These are phyloP conservation scores for Octomys mimax DNA, from an alignment of 2,797 vertebrate species.

Conservation along the genomic window DNA sequence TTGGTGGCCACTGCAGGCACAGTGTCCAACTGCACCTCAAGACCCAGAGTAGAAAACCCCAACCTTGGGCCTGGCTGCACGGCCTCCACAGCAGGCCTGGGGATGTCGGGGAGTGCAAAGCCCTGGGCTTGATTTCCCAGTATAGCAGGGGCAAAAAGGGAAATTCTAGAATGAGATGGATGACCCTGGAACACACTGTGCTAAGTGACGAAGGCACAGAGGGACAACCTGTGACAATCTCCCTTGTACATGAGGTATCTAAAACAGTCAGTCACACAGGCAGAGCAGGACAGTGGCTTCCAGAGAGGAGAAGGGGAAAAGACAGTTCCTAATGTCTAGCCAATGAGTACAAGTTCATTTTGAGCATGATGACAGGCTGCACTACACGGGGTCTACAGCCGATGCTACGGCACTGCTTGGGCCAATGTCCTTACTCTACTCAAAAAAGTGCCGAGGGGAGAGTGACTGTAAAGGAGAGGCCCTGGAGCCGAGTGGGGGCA, in stretches of 20 bases:
- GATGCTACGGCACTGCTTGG: background rate
- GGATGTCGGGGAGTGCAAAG: background rate
- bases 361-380: too few relatives aligned
- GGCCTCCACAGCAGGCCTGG: background rate
- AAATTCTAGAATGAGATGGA: background rate
- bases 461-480: background rate
- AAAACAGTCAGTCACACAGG: too few relatives aligned
- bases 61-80: fast-evolving
- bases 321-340: fast-evolving
- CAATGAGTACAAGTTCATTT: background rate
- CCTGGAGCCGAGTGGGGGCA: fast-evolving
- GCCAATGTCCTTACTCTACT: background rate
- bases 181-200: background rate
- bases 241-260: too few relatives aligned
- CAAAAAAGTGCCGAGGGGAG: background rate
- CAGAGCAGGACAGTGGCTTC: background rate
- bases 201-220: background rate
- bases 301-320: background rate
- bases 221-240: background rate
- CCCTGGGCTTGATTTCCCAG: background rate
- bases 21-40: background rate
- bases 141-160: background rate
- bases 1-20: background rate
- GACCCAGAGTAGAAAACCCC: background rate
- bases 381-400: fast-evolving